Percentiles rank a stretch among this genome's conserved stretches.
Conservation (phyloP, 2,113 vertebrate genomes). For the Dipodomys stephensi region DNA sequence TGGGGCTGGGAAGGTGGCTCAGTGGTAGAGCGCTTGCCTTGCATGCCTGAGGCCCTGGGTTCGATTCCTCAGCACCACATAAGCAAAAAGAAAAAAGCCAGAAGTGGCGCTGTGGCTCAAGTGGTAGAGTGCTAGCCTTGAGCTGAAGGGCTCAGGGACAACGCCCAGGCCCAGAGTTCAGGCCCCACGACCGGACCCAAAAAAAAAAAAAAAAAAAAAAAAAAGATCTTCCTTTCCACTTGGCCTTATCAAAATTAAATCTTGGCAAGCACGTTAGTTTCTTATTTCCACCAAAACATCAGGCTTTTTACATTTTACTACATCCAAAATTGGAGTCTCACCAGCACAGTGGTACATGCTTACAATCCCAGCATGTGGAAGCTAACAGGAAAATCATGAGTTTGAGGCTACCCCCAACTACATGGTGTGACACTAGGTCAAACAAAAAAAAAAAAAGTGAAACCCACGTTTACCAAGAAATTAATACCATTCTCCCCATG, state of each 20-base stretch:
- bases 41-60: too few species aligned
- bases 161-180: too few species aligned
- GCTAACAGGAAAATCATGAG: background rate
- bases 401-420: background rate
- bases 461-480: background rate
- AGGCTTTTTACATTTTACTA: slow-evolving; percentile 26
- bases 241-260: slow-evolving; percentile 20
- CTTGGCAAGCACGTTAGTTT: background rate
- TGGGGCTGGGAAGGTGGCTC: too few species aligned
- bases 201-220: too few species aligned
- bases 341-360: background rate
- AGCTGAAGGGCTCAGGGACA: too few species aligned
- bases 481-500: background rate
- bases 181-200: too few species aligned
- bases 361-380: background rate
- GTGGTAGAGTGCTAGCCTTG: too few species aligned
- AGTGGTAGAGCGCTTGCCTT: too few species aligned
- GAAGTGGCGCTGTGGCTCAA: too few species aligned
- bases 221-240: background rate
- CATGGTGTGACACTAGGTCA: background rate
- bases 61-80: too few species aligned
- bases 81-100: too few species aligned
- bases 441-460: background rate
- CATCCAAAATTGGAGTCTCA: background rate
- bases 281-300: slow-evolving; percentile 2